phyloP scores from a whole-genome alignment of 1,140 invertebrate species.

The Riptortus pedestris region DNA sequence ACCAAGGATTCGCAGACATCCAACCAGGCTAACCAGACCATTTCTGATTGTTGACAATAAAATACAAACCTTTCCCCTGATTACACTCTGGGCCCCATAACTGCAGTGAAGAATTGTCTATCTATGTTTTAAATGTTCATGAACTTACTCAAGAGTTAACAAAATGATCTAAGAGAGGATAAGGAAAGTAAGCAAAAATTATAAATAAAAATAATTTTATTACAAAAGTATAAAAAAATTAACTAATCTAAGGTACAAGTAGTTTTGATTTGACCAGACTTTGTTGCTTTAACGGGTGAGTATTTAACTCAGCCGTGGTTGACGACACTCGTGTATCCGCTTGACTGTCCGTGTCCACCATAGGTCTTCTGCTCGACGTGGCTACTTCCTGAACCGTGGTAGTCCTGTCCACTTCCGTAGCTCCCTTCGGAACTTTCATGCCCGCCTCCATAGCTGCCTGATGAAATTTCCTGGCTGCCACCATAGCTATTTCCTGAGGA shows the following conservation, averaged over 20 bases:
- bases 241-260: background rate
- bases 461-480: background rate
- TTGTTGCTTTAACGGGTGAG: background rate
- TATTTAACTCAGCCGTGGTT: constrained; percentile 10
- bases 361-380: constrained; percentile 19
- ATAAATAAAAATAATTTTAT: background rate
- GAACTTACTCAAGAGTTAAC: too few relatives aligned
- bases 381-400: constrained; percentile 5
- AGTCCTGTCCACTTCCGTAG: background rate
- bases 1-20: too few relatives aligned
- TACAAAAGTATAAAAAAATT: background rate
- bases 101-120: too few relatives aligned
- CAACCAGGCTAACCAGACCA: too few relatives aligned
- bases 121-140: too few relatives aligned
- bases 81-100: too few relatives aligned
- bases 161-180: too few relatives aligned
- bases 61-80: too few relatives aligned
- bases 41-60: too few relatives aligned
- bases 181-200: too few relatives aligned
- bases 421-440: background rate
- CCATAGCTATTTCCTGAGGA: background rate
- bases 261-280: constrained; percentile 10
- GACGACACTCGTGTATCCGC: constrained; percentile 8
- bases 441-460: background rate
- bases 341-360: background rate